Evolutionary conservation across 2,113 vertebrate species (phyloP), one percentile per base, ranked within the genome.

Genomic region (Lampris megalopsis): DNA sequence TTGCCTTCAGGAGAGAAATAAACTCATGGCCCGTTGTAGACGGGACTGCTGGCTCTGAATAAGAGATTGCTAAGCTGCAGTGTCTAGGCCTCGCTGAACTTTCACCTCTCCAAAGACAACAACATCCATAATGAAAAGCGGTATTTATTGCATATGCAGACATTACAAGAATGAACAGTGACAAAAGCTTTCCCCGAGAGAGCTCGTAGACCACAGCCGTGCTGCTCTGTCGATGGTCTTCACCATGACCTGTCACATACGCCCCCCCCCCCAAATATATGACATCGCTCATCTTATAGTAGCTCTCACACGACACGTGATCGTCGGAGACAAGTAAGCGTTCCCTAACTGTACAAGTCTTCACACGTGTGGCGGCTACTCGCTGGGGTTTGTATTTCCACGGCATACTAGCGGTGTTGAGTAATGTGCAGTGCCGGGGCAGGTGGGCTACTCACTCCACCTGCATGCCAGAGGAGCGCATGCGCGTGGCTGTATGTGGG

Each of bases 251-350:
- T 53, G 71, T 64, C 37, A 84, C 49, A 84, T 74, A 40, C 68
- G 74, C 71, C 50, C 63, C 79, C 50, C 88, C 79, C 50, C 88
- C 61, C 75, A 79, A 84, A 93, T 95, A 96, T 96, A 94, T 97
- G 96, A 97, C 96, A 97, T 94, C 92, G 95, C 96, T 89, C 95
- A 96, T 96, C 95, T 91, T 90, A 93, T 75, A 91, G 24, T 84
- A 86, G 89, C 93, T 24, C 24, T 24, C 24, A 24, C 0, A 24
- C 24, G 24, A 24, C 77, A 91, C 78, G 84, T 62, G 62, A 71
- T 68, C 71, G 63, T 70, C 77, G 49, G 86, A 82, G 45, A 63
- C 67, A 81, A 67, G 75, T 71, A 65, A 35, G 53, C 81, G 78
- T 84, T 80, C 73, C 45, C 84, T 82, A 80, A 83, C 80, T 89